These are phyloP conservation scores for Zaprionus capensis DNA, from an alignment of 1,140 invertebrate genomes.

Conservation along the genomic window DNA sequence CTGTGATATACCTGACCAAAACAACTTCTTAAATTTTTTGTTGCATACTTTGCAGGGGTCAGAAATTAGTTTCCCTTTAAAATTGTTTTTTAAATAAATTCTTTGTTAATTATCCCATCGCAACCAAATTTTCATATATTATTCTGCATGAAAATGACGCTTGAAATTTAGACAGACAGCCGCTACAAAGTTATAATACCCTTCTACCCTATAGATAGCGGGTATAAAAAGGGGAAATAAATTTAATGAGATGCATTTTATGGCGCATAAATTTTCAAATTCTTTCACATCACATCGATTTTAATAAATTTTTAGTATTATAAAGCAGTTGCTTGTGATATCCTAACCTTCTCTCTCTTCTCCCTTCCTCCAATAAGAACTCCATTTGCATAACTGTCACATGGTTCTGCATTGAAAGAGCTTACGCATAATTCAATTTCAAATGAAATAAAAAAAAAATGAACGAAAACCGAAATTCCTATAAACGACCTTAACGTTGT, in stretches of 20 bases:
- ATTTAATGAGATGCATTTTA: background rate
- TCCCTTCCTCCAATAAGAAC: background rate
- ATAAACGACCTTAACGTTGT: slow-evolving; percentile 37
- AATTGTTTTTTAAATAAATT: too few species aligned
- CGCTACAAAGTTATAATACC: too few species aligned
- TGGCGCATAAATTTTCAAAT: slow-evolving; percentile 6
- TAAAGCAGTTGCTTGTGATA: background rate
- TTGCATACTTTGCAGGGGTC: too few species aligned
- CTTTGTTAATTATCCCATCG: too few species aligned
- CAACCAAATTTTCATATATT: too few species aligned
- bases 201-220: too few species aligned
- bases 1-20: too few species aligned
- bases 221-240: background rate
- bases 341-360: background rate
- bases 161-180: too few species aligned
- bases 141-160: too few species aligned
- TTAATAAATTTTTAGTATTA: slow-evolving; percentile 17
- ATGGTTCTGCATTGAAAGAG: slow-evolving; percentile 42
- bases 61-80: too few species aligned
- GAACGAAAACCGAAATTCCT: slow-evolving; percentile 7
- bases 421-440: slow-evolving; percentile 53
- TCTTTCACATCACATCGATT: background rate
- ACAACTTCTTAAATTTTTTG: too few species aligned
- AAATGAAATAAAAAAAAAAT: slow-evolving; percentile 28
- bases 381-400: slow-evolving; percentile 72